Conservation (phyloP, 2,888 invertebrate species). For the Chymomyza caudatula region DNA sequence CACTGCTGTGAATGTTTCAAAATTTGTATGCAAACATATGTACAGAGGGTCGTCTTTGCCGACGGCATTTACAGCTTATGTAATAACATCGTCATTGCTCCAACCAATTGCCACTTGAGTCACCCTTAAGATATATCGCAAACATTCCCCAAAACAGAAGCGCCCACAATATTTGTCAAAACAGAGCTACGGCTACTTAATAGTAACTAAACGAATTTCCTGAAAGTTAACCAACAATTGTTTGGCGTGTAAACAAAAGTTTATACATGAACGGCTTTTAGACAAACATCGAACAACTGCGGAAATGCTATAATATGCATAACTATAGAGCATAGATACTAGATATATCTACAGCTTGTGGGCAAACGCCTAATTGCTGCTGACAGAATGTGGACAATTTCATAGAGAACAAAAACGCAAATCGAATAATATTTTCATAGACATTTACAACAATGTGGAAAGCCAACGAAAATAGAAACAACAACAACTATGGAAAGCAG, state of each 20-base stretch:
- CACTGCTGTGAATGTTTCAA: too few relatives aligned
- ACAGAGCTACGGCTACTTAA: not conserved
- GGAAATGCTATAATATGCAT: slow-evolving; percentile 33
- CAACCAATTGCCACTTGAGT: slow-evolving; percentile 15
- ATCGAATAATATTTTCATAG: slow-evolving; percentile 73
- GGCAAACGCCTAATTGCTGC: slow-evolving; percentile 60
- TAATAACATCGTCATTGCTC: not conserved
- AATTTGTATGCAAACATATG: too few relatives aligned
- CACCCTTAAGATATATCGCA: not conserved
- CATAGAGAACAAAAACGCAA: slow-evolving; percentile 27
- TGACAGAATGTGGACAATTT: slow-evolving; percentile 60
- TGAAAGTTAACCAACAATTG: slow-evolving; percentile 24
- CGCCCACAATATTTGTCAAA: not conserved
- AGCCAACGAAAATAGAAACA: slow-evolving; percentile 30
- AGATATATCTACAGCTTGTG: slow-evolving; percentile 40
- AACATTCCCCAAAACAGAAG: not conserved
- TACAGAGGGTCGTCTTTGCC: too few relatives aligned
- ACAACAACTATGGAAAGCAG: slow-evolving; percentile 13
- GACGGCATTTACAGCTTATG: not conserved
- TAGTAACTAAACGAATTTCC: slow-evolving; percentile 39
- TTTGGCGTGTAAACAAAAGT: slow-evolving; percentile 26
- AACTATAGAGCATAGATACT: slow-evolving; percentile 16
- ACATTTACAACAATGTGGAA: slow-evolving; percentile 56
- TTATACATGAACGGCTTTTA: slow-evolving; percentile 35
- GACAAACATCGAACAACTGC: slow-evolving; percentile 7